These are phyloP conservation scores for Steinernema scapterisci DNA, from an alignment of 2,888 invertebrate species.

Conservation along the genomic window DNA sequence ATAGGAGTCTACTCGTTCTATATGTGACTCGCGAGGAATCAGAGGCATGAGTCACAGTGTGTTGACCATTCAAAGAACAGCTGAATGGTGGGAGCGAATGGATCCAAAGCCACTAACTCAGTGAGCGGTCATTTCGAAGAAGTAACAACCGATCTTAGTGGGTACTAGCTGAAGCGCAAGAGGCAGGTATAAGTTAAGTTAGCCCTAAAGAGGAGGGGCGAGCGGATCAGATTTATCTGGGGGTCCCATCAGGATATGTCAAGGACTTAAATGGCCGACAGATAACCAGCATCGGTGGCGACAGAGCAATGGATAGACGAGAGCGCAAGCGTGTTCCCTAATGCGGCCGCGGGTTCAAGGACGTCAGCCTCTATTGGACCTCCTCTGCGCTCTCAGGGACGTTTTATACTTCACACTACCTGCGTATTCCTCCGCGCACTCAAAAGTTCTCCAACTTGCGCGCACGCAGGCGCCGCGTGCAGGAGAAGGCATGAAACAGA, in stretches of 20 bases:
- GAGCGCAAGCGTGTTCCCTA: constrained; percentile 32
- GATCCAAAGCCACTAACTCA: neutral
- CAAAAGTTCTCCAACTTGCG: constrained; percentile 29
- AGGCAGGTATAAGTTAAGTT: constrained; percentile 27
- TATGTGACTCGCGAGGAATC: neutral
- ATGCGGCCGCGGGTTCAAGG: constrained; percentile 33
- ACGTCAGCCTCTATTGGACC: constrained; percentile 32
- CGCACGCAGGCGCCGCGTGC: constrained; percentile 13
- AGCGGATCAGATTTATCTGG: constrained; percentile 31
- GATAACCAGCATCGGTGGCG: constrained; percentile 33
- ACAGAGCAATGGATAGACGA: constrained; percentile 30
- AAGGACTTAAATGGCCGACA: constrained; percentile 32
- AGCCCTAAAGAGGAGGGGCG: constrained; percentile 23
- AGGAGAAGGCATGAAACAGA: neutral
- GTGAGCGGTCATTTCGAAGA: constrained; percentile 25
- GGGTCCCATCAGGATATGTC: constrained; percentile 29
- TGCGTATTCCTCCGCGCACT: constrained; percentile 31
- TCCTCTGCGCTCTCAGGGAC: constrained; percentile 33
- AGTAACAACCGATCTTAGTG: constrained; percentile 3
- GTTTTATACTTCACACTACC: constrained; percentile 33
- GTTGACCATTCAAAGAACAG: constrained; percentile 25
- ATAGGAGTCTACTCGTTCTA: constrained; percentile 25
- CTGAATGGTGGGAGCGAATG: neutral
- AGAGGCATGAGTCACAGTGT: neutral
- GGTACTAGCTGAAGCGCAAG: constrained; percentile 27